Conservation (phyloP, 2,888 invertebrate genomes). For the Scaptomyza reducta region DNA sequence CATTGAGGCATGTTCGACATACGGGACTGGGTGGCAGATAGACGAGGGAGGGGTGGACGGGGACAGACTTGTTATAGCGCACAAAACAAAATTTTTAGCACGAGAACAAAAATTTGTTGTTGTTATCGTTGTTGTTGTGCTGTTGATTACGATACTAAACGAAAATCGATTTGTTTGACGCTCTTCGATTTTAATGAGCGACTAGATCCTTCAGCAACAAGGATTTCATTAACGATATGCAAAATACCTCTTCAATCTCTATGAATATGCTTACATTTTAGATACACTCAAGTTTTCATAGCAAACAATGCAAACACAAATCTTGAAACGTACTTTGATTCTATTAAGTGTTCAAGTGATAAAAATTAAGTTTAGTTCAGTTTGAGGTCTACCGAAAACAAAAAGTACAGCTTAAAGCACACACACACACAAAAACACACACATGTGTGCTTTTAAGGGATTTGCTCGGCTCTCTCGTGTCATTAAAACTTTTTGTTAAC, state of each 20-base stretch:
- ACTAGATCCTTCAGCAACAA: constrained; percentile 48
- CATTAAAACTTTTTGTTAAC: constrained; percentile 13
- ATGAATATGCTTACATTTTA: constrained; percentile 1
- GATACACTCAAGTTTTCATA: constrained; percentile 12
- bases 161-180: constrained; percentile 74
- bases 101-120: constrained; percentile 60
- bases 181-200: constrained; percentile 66
- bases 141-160: constrained; percentile 79
- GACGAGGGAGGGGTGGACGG: constrained; percentile 1
- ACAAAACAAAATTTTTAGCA: constrained; percentile 78
- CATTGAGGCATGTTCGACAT: constrained; percentile 60
- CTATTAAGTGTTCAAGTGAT: no score
- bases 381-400: background rate
- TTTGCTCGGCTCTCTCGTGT: background rate
- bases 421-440: background rate
- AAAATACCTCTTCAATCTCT: constrained; percentile 11
- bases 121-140: constrained; percentile 30
- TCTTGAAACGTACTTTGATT: background rate
- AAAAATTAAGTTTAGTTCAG: no score
- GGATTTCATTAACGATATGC: constrained; percentile 71
- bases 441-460: background rate
- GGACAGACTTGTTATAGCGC: constrained; percentile 72
- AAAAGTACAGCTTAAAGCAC: background rate
- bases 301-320: no score
- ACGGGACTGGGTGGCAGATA: background rate